These are phyloP conservation scores for Nothobranchius furzeri DNA, from an alignment of 2,113 vertebrate species.

Conservation along the genomic window DNA sequence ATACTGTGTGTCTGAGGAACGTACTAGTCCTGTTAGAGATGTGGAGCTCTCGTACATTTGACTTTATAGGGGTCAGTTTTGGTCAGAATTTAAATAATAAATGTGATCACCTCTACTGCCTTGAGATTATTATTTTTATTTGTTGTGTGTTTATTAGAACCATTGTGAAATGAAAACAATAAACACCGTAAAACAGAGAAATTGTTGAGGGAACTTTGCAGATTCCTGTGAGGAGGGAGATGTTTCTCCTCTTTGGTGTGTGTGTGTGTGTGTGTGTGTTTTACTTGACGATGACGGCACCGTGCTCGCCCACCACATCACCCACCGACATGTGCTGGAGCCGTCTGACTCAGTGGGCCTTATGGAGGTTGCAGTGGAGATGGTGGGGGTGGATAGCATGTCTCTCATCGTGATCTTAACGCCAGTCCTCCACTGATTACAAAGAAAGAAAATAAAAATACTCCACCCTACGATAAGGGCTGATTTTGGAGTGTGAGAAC, in stretches of 20 bases:
- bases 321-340: constrained; percentile 67
- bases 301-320: constrained; percentile 72
- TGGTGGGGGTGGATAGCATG: constrained; percentile 69
- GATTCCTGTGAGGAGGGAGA: constrained; percentile 27
- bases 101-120: too few relatives aligned
- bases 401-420: constrained; percentile 68
- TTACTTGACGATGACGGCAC: constrained; percentile 64
- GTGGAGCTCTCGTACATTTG: too few relatives aligned
- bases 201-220: constrained; percentile 29
- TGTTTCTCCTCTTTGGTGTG: constrained; percentile 30
- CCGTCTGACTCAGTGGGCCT: constrained; percentile 76
- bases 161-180: background rate
- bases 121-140: too few relatives aligned
- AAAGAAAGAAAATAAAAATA: constrained; percentile 2
- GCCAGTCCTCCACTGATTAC: constrained; percentile 15
- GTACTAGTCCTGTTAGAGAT: too few relatives aligned
- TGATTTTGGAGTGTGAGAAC: background rate
- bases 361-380: constrained; percentile 69
- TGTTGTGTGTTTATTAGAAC: too few relatives aligned
- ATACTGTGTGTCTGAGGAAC: too few relatives aligned
- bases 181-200: constrained; percentile 12
- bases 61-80: too few relatives aligned
- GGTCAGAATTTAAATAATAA: too few relatives aligned
- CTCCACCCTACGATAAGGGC: background rate
- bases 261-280: constrained; percentile 30